A percentile compares a stretch with the other conserved stretches of the same genome.
Evolutionary conservation across 2,888 invertebrate species (phyloP).

Genomic region (Eustalomyia histrio): DNA sequence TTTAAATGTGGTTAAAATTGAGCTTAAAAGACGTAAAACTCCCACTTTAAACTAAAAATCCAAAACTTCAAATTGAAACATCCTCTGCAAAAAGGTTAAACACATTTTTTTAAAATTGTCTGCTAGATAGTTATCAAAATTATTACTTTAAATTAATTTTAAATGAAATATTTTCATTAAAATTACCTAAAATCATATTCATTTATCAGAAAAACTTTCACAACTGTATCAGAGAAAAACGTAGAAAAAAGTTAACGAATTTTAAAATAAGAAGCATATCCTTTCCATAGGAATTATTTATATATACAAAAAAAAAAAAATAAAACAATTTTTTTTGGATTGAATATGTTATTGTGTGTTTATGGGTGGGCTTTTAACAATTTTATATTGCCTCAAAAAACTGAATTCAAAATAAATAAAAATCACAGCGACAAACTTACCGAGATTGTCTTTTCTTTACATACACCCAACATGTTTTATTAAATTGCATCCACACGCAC

Average conservation of each 20-base stretch:
- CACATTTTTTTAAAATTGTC: too few relatives aligned
- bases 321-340: conserved; percentile 35
- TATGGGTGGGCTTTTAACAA: conserved; percentile 62
- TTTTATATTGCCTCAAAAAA: conserved; percentile 33
- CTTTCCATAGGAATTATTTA: conserved; percentile 25
- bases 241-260: background rate
- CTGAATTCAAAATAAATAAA: conserved; percentile 35
- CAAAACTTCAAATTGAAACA: too few relatives aligned
- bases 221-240: conserved; percentile 17
- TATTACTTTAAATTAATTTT: background rate
- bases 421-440: conserved; percentile 44
- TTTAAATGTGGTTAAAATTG: too few relatives aligned
- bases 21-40: too few relatives aligned
- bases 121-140: background rate
- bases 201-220: conserved; percentile 56
- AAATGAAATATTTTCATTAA: background rate
- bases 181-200: conserved; percentile 37
- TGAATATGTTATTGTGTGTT: conserved; percentile 32
- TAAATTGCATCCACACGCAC: conserved; percentile 64
- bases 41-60: too few relatives aligned
- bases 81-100: too few relatives aligned
- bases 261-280: conserved; percentile 26
- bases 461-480: conserved; percentile 54
- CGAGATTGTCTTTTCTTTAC: conserved; percentile 23
- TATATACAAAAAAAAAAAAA: conserved; percentile 27